Base-by-base conservation (phyloP, 2,888 invertebrate genomes). In the Leucophenga montana region DNA sequence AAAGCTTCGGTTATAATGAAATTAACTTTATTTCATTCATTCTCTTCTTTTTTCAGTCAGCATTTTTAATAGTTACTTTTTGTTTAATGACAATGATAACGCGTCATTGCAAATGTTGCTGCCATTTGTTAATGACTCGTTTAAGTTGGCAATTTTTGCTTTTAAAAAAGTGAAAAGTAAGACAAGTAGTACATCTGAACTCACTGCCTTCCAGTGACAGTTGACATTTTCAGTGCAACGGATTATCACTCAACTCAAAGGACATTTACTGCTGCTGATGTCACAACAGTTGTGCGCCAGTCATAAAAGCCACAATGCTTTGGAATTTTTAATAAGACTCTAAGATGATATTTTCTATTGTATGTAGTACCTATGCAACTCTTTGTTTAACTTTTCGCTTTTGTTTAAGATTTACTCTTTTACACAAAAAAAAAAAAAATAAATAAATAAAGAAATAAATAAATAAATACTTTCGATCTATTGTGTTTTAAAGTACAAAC, bases 391-490 rank as follows among this genome's bases (percentile, higher is more conserved):
- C n/a, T 27, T 31, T 57, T 27, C 13, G 50, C 50, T 50, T 50
- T 50, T 50, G n/a, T 57, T 57, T 57, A 5, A 6, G 14, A 18
- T 56, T 16, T 33, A 4, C 59, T 39, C n/a, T 16, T 59, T 59
- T 59, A 5, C 33, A 8, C 11, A 33, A n/a, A n/a, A n/a, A n/a
- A n/a, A n/a, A n/a, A n/a, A n/a, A n/a, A n/a, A n/a, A n/a, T n/a
- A n/a, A n/a, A n/a, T n/a, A n/a, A n/a, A n/a, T n/a, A n/a, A n/a
- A n/a, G n/a, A n/a, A n/a, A 33, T 5, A 62, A 9, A n/a, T 6
- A 62, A 46, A 62, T 44, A 62, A 62, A 62, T 64, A 64, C 62
- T 64, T 64, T 48, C 27, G 22, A 48, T 5, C 48, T 64, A 64
- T 64, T 64, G 48, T 64, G 5, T 64, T 64, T n/a, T 22, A 50